Evolutionary conservation across 2,888 invertebrate species (phyloP).

Genomic region (Meloe dianella): DNA sequence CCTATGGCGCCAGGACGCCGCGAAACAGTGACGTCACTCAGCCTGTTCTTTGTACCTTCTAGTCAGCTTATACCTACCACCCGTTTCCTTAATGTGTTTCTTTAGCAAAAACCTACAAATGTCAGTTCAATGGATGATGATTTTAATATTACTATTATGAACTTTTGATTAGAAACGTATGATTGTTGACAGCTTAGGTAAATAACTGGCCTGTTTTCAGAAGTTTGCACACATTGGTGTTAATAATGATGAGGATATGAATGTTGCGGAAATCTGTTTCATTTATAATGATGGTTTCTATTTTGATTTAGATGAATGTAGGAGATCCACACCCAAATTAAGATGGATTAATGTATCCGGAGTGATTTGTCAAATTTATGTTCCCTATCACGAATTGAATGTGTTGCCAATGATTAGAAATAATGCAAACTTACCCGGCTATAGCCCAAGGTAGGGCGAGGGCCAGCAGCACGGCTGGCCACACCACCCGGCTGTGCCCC

Average conservation of each 20-base stretch:
- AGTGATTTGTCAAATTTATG: background rate
- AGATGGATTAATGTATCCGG: background rate
- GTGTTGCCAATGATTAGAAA: background rate
- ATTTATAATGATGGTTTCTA: background rate
- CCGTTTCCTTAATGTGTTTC: background rate
- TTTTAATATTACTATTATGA: background rate
- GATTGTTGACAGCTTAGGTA: no score
- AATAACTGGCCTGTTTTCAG: no score
- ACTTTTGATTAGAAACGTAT: background rate
- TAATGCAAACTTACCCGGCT: slow-evolving; percentile 59
- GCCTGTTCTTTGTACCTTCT: slow-evolving; percentile 36
- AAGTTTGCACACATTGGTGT: no score
- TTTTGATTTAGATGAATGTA: background rate
- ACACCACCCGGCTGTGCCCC: slow-evolving; percentile 64
- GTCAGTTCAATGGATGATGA: background rate
- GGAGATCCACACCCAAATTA: background rate
- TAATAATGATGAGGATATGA: no score
- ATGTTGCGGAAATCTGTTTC: no score
- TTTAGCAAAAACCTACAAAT: background rate
- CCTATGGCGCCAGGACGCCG: slow-evolving; percentile 41
- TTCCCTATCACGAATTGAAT: background rate
- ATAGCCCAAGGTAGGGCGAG: slow-evolving; percentile 61
- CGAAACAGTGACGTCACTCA: slow-evolving; percentile 40
- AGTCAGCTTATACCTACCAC: slow-evolving; percentile 29
- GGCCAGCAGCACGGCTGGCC: slow-evolving; percentile 62